A percentile compares a stretch with the other conserved stretches of the same genome.
Conservation (phyloP, 2,113 vertebrate species). For the Odocoileus hemionus region DNA sequence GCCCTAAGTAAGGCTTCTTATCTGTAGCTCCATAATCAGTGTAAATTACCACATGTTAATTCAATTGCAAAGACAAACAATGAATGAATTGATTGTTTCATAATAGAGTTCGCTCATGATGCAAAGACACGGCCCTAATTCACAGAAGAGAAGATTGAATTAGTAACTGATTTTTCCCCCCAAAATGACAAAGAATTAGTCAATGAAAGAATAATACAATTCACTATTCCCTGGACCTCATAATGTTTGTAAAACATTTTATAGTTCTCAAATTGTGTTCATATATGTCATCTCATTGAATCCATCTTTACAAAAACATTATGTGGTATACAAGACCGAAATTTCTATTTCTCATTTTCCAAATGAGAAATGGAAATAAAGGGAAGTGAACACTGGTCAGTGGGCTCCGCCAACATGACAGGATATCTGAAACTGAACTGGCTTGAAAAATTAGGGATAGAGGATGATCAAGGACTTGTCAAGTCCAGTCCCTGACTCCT, state of each 20-base stretch:
- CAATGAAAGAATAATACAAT: conserved; percentile 20
- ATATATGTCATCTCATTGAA: background rate
- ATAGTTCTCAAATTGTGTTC: conserved; percentile 6
- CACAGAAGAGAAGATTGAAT: conserved; percentile 45
- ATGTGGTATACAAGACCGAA: background rate
- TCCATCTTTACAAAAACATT: background rate
- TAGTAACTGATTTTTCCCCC: conserved; percentile 20
- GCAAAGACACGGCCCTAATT: conserved; percentile 42
- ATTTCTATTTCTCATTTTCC: conserved; percentile 12
- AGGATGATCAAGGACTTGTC: background rate
- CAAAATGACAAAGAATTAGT: conserved; percentile 35
- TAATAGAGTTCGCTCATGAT: background rate
- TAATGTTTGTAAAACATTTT: conserved; percentile 1
- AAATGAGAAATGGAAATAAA: background rate
- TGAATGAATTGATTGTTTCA: background rate
- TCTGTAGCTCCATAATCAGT: background rate
- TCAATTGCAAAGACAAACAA: conserved; percentile 35
- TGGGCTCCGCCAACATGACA: background rate
- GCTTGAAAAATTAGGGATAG: background rate
- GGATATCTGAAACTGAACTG: background rate
- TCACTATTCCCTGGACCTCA: background rate
- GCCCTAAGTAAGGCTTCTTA: background rate
- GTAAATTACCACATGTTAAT: conserved; percentile 12
- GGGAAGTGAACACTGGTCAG: background rate
- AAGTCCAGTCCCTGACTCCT: background rate